Evolutionary conservation across 1,140 invertebrate species (phyloP).

Genomic region (Leptoteleia sp.): DNA sequence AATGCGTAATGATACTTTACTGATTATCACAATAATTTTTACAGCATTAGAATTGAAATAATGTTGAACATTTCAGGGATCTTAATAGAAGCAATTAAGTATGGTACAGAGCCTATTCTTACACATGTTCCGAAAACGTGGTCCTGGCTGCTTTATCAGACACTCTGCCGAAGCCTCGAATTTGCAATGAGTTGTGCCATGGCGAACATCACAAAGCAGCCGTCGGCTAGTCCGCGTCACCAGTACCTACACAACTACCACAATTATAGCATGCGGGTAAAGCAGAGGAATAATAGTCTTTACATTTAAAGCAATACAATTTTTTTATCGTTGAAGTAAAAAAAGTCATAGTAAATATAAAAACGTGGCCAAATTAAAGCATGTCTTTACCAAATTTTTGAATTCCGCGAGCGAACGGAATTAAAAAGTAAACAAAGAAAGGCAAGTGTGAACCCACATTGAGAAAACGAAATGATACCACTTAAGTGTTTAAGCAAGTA

Average conservation of each 20-base stretch:
- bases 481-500: no score
- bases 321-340: constrained; percentile 30
- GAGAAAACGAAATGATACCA: no score
- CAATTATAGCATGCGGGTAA: constrained; percentile 80
- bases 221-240: constrained; percentile 82
- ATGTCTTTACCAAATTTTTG: no score
- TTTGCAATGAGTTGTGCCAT: constrained; percentile 83
- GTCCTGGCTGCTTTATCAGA: constrained; percentile 83
- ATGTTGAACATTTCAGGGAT: constrained; percentile 70
- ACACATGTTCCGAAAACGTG: constrained; percentile 74
- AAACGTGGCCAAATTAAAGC: no score
- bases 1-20: no score
- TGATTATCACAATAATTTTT: no score
- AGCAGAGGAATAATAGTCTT: constrained; percentile 78
- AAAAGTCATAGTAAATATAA: no score
- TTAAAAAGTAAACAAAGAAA: no score
- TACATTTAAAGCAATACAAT: constrained; percentile 76
- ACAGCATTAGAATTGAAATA: no score
- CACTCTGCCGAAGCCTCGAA: constrained; percentile 81
- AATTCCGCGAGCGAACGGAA: no score
- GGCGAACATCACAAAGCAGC: constrained; percentile 84
- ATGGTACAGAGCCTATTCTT: constrained; percentile 57
- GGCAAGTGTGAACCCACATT: no score
- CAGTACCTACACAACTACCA: constrained; percentile 80
- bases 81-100: constrained; percentile 69